phyloP scores from a whole-genome alignment of 1,140 invertebrate species.

The Halesus radiatus region DNA sequence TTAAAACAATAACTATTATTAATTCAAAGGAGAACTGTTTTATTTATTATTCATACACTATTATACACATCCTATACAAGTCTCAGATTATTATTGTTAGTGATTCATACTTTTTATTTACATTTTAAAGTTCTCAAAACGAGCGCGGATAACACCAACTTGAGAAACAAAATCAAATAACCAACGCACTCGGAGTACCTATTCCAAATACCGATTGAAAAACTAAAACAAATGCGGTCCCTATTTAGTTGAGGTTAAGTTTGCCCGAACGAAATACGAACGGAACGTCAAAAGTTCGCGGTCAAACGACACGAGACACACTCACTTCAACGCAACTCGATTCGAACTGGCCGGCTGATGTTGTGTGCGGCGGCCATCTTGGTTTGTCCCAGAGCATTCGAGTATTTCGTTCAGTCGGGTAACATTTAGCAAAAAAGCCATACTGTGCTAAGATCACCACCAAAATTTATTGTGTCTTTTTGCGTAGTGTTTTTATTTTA shows the following conservation, averaged over 20 bases:
- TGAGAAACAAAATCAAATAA: background rate
- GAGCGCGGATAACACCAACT: slow-evolving; percentile 5
- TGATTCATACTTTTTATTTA: too few relatives aligned
- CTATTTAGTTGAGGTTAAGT: background rate
- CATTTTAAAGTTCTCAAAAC: background rate
- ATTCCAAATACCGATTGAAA: too few relatives aligned
- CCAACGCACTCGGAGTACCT: too few relatives aligned
- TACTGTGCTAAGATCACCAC: background rate
- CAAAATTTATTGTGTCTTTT: background rate
- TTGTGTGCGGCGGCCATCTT: background rate
- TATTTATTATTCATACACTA: too few relatives aligned
- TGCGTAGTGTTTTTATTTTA: background rate
- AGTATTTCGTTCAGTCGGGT: background rate
- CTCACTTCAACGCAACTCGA: background rate
- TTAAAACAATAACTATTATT: too few relatives aligned
- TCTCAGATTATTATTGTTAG: slow-evolving; percentile 32
- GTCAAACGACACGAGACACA: background rate
- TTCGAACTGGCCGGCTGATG: background rate
- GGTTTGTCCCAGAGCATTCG: background rate
- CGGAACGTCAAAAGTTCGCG: slow-evolving; percentile 31
- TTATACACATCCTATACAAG: too few relatives aligned
- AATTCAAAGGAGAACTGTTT: too few relatives aligned
- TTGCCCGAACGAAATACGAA: background rate
- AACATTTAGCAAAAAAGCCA: background rate
- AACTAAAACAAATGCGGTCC: too few relatives aligned